Base-by-base conservation (phyloP, 53 echinoderm and acorn worm species). In the Echinometra lucunter region DNA sequence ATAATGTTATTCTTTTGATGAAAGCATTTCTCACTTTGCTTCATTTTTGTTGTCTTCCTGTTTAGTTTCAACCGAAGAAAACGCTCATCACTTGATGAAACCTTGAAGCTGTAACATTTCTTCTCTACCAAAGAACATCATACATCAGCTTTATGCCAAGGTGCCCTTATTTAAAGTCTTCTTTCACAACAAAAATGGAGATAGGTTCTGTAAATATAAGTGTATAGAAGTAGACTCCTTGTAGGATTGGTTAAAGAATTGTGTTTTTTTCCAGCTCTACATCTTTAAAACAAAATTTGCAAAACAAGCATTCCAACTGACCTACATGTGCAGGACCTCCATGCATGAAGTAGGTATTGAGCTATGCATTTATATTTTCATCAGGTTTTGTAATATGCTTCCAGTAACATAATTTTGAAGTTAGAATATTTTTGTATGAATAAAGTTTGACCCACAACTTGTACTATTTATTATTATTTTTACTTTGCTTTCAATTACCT, bases 51-150 rank as follows among this genome's bases (percentile, higher is more conserved):
- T 45, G 49, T 83, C 18, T 27, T 28, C 12, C n/a, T n/a, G 49
- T 49, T 85, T 28, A 85, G 85, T 49, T 85, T 85, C 49, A 85
- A 6, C 85, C 49, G 85, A 45, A 85, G 21, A 21, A 85, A 85
- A 49, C 85, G 85, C 28, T 85, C 85, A 53, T 85, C 85, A 45
- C 85, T 23, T 28, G 85, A 25, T 85, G 85, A 85, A 85, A 85
- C 49, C 47, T 6, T 42, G 13, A 85, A 85, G 85, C 10, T 78
- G 30, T 85, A 49, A 85, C 21, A 44, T 47, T 27, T 85, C 49
- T 85, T 85, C 85, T 49, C 85, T 85, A 85, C 45, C 28, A 49
- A 85, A 28, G 53, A 85, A 27, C 85, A 85, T 13, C n/a, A n/a
- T 47, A 16, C 0, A 85, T 85, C 30, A 45, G 47, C 49, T 47